Conservation (phyloP, 2,888 invertebrate species). For the Rhorus exstirpatorius region DNA sequence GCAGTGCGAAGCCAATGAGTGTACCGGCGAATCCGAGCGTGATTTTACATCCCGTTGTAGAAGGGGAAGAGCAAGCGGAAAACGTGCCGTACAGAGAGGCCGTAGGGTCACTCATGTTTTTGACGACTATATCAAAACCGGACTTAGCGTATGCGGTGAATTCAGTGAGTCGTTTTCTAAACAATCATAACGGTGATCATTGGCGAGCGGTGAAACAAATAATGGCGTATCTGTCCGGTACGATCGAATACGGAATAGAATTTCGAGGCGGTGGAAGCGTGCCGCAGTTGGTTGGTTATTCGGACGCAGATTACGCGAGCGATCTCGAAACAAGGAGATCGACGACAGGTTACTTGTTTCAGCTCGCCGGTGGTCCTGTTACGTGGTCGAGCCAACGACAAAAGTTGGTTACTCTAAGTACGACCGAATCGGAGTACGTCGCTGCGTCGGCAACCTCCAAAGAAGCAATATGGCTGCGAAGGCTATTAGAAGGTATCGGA, state of each 20-base stretch:
- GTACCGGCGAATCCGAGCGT: conserved; percentile 6
- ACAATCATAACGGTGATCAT: neutral
- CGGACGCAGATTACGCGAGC: too few relatives aligned
- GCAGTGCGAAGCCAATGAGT: too few relatives aligned
- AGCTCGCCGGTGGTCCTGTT: conserved; percentile 1
- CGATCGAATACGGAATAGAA: too few relatives aligned
- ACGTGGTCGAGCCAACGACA: conserved; percentile 27
- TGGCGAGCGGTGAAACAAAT: too few relatives aligned
- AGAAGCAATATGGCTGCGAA: conserved; percentile 6
- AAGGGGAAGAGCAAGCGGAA: neutral
- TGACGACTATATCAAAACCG: neutral
- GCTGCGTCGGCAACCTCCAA: too few relatives aligned
- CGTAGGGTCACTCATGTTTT: too few relatives aligned
- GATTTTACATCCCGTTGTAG: neutral
- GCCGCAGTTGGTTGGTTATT: neutral
- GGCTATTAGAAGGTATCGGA: neutral
- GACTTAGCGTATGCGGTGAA: neutral
- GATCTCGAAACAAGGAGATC: too few relatives aligned
- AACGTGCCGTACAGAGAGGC: conserved; percentile 20
- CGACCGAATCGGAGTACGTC: too few relatives aligned
- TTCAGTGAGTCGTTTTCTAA: neutral
- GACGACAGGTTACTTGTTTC: conserved; percentile 10
- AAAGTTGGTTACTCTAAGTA: too few relatives aligned
- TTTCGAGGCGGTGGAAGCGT: conserved; percentile 8
- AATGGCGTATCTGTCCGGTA: neutral